A percentile compares a stretch with the other conserved stretches of the same genome.
Evolutionary conservation across 2,113 vertebrate genomes (phyloP).

Genomic region (Phrynocephalus versicolor): DNA sequence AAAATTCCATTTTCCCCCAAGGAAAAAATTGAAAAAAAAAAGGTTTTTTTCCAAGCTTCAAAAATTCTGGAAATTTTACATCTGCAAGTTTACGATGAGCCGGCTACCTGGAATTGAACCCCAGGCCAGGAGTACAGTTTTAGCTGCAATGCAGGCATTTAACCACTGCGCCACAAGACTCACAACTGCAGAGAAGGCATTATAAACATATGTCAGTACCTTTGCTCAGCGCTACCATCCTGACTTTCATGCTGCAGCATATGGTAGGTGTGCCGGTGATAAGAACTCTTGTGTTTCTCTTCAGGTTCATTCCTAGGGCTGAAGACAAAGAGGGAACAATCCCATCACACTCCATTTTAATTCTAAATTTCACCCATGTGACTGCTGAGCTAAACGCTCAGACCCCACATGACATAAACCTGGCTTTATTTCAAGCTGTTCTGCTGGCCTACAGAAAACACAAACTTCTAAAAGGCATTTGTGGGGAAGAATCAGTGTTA

Average conservation of each 20-base stretch:
- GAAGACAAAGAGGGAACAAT: neutral
- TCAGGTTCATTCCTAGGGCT: slow-evolving; percentile 91
- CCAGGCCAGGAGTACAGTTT: too few species aligned
- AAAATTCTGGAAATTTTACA: too few species aligned
- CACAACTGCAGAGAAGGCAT: neutral
- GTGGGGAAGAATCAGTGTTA: neutral
- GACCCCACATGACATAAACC: neutral
- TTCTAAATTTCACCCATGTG: neutral
- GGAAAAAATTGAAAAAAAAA: too few species aligned
- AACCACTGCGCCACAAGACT: too few species aligned
- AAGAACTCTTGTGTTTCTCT: slow-evolving; percentile 88
- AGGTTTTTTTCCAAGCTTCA: too few species aligned
- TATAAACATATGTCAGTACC: slow-evolving; percentile 69
- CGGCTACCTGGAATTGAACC: too few species aligned
- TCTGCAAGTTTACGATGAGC: too few species aligned
- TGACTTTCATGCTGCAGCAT: slow-evolving; percentile 90
- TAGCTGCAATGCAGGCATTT: too few species aligned
- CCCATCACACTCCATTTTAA: neutral
- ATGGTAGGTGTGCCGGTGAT: slow-evolving; percentile 88
- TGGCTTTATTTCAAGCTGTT: neutral
- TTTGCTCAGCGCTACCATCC: slow-evolving; percentile 91
- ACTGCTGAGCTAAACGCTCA: neutral
- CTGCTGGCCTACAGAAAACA: neutral
- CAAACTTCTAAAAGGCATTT: too few species aligned
- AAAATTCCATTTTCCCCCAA: too few species aligned